A percentile compares a stretch with the other conserved stretches of the same genome.
Conservation (phyloP, 2,797 vertebrate species). For the Halcyon smyrnensis region DNA sequence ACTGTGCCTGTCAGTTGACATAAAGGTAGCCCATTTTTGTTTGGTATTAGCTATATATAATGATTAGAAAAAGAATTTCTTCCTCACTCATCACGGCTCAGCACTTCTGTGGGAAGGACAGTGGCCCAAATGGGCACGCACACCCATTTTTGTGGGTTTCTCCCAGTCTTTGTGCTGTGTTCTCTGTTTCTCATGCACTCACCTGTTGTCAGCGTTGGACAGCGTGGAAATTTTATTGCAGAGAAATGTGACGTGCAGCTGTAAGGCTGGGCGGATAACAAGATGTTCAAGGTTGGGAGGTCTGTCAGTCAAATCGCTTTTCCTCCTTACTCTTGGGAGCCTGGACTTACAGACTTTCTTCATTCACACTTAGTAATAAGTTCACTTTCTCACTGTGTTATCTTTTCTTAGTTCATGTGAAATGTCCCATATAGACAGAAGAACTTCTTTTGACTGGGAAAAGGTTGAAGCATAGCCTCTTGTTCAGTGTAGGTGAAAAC, state of each 20-base stretch:
- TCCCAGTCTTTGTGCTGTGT: not conserved
- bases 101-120: not conserved
- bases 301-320: not conserved
- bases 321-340: not conserved
- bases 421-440: not conserved
- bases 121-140: rapidly evolving
- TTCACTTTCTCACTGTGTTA: not conserved
- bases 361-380: not conserved
- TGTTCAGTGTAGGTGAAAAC: not conserved
- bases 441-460: not conserved
- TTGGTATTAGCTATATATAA: not conserved
- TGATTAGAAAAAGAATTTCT: not conserved
- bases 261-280: not conserved
- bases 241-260: not conserved
- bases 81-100: not conserved
- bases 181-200: not conserved
- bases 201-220: not conserved
- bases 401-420: not conserved
- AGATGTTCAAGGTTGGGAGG: not conserved
- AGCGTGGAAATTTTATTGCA: not conserved
- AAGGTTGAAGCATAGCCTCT: not conserved
- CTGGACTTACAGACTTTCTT: not conserved
- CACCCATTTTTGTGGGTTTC: not conserved
- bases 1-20: not conserved
- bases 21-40: not conserved